phyloP scores from a whole-genome alignment of 1,140 invertebrate genomes.

The Drosophila athabasca region DNA sequence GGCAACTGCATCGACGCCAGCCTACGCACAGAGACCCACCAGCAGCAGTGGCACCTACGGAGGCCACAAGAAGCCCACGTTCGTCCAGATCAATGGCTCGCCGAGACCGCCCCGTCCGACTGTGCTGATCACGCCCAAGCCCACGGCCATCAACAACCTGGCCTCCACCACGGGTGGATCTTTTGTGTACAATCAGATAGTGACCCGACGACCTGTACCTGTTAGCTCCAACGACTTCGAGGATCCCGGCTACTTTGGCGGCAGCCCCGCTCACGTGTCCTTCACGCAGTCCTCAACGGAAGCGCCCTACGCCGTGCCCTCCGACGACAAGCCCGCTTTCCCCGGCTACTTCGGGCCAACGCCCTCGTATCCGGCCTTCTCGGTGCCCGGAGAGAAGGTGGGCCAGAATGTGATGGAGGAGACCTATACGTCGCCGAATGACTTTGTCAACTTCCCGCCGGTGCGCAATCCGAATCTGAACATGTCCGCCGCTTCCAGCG shows the following conservation, averaged over 20 bases:
- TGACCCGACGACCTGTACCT: conserved; percentile 71
- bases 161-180: conserved; percentile 84
- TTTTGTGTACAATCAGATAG: conserved; percentile 84
- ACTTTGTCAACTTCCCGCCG: conserved; percentile 91
- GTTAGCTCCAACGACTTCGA: conserved; percentile 79
- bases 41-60: conserved; percentile 37
- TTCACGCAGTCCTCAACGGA: conserved; percentile 69
- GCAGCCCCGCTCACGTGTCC: conserved; percentile 55
- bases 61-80: conserved; percentile 69
- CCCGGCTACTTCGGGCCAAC: conserved; percentile 80
- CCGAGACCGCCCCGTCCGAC: conserved; percentile 85
- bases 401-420: conserved; percentile 83
- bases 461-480: conserved; percentile 92
- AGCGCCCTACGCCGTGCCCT: conserved; percentile 55
- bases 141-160: conserved; percentile 81
- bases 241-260: conserved; percentile 81
- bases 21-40: conserved; percentile 63
- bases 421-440: conserved; percentile 87
- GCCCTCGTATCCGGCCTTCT: conserved; percentile 78
- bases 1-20: conserved; percentile 70
- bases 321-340: conserved; percentile 78
- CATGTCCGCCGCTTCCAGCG: conserved; percentile 86
- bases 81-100: conserved; percentile 73
- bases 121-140: conserved; percentile 86
- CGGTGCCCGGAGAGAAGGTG: conserved; percentile 72